Base-by-base conservation (phyloP, 2,797 vertebrate genomes). In the Chrysocyon brachyurus region DNA sequence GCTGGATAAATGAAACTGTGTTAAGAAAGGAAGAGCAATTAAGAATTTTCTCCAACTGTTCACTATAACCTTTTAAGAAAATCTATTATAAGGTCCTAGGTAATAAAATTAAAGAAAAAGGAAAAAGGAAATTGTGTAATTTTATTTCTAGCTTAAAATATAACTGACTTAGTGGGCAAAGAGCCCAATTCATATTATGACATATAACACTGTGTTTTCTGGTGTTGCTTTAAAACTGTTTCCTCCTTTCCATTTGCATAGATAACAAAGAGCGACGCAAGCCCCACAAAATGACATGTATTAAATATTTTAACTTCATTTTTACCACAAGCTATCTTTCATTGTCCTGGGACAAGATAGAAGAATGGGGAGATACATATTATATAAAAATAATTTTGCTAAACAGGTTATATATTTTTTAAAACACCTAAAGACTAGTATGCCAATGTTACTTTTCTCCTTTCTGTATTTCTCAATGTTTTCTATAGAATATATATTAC, bases 71-170 rank as follows among this genome's bases (percentile, higher is more conserved):
- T 84, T 61, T 54, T 10, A 63, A 77, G 40, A 95, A 95, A 94
- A 92, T 3, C 77, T 63, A 56, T 11, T 36, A 2, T 63, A 86
- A 59, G 82, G 31, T 70, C n/a, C 19, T 52, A 81, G 31, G 33
- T 72, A 92, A 54, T 46, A 68, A 91, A 85, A 91, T 28, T 73
- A 79, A 89, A 79, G 5, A 15, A 36, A 79, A 91, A 31, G 17
- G 5, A 15, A 36, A 79, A 91, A 31, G 17, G 26, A 24, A 84
- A 40, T 4, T 72, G 14, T 26, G 4, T 33, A 75, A 63, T 57
- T 94, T 84, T 75, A 75, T 86, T 93, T 90, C 91, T 72, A 81
- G 16, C 22, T 92, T 96, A 94, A 96, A 92, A 70, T 52, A 3
- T 21, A 96, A 91, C 11, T 87, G 6, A 83, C n/a, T 12, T 36